These are phyloP conservation scores for Slavum lentiscoides DNA, from an alignment of 2,888 invertebrate genomes.

Conservation along the genomic window DNA sequence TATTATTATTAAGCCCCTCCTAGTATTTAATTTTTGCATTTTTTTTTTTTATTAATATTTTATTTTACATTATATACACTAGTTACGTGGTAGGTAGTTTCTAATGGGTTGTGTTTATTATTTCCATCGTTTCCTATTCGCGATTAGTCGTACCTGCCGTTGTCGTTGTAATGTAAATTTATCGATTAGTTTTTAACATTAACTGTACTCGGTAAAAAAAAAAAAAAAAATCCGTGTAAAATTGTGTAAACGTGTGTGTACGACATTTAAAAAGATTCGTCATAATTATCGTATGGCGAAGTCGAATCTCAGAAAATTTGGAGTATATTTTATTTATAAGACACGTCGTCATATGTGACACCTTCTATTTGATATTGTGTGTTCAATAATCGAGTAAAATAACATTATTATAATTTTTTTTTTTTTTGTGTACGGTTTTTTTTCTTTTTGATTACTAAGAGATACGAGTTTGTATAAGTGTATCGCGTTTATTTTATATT, in stretches of 20 bases:
- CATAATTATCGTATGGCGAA: neutral
- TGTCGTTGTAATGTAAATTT: neutral
- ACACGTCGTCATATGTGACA: neutral
- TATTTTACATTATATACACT: neutral
- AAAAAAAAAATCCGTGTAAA: no score
- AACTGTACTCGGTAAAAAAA: no score
- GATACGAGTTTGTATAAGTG: neutral
- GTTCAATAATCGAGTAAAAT: constrained; percentile 18
- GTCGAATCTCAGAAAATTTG: neutral
- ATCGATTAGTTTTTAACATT: neutral
- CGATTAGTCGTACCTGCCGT: neutral
- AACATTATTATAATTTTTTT: no score
- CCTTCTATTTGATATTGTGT: constrained; percentile 29
- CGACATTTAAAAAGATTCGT: neutral
- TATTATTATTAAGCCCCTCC: neutral
- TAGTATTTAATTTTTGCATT: no score
- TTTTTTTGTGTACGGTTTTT: constrained; percentile 22
- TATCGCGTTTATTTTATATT: constrained; percentile 17
- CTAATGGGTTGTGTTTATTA: neutral
- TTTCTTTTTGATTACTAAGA: neutral
- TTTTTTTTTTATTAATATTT: neutral
- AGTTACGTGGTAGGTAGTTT: neutral
- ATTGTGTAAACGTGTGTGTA: no score
- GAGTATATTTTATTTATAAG: constrained; percentile 12
- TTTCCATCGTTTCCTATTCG: constrained; percentile 24